Evolutionary conservation across 2,888 invertebrate genomes (phyloP).

Genomic region (Caenorhabditis imperialis): DNA sequence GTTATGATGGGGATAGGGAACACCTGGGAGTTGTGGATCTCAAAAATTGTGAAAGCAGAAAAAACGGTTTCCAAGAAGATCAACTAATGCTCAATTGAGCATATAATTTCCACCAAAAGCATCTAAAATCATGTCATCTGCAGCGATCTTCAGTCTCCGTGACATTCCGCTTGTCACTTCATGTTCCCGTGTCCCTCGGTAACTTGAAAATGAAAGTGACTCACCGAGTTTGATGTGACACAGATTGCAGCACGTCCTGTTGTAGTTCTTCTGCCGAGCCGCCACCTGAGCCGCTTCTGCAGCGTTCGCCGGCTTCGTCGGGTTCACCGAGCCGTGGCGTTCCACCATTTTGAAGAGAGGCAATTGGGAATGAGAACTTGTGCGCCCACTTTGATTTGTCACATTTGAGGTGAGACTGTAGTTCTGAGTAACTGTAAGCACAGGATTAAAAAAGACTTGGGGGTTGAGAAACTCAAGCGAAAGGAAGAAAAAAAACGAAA

Average conservation of each 20-base stretch:
- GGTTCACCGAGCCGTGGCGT: constrained; percentile 28
- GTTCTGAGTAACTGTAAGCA: neutral
- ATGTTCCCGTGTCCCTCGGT: constrained; percentile 11
- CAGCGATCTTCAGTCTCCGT: too few species aligned
- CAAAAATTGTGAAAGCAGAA: too few species aligned
- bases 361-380: neutral
- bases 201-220: constrained; percentile 25
- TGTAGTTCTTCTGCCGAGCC: constrained; percentile 29
- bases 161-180: too few species aligned
- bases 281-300: constrained; percentile 31
- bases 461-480: constrained; percentile 6
- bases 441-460: too few species aligned
- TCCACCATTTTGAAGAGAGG: constrained; percentile 15
- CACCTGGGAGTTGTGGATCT: too few species aligned
- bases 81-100: too few species aligned
- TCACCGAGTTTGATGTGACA: constrained; percentile 71
- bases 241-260: constrained; percentile 72
- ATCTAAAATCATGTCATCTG: too few species aligned
- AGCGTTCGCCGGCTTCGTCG: constrained; percentile 28
- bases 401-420: neutral
- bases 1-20: too few species aligned
- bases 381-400: neutral
- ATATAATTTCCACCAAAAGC: too few species aligned
- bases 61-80: too few species aligned
- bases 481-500: neutral